phyloP scores from a whole-genome alignment of 1,140 invertebrate species.

The Stenopsyche tienmushanensis region DNA sequence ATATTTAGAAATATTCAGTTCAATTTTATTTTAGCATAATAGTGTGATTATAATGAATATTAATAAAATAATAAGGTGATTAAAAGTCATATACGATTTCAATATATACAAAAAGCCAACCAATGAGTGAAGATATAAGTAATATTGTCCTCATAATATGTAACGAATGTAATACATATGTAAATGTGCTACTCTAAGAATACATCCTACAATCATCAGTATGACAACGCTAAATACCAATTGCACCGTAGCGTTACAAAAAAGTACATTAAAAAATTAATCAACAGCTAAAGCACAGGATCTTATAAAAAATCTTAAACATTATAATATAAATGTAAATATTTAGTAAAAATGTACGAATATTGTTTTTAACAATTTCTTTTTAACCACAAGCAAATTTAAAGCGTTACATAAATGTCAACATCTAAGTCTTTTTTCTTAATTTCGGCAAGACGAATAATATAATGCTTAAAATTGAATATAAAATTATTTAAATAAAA shows the following conservation, averaged over 20 bases:
- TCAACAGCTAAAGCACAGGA: background rate
- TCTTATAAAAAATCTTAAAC: background rate
- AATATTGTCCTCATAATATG: background rate
- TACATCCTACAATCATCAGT: no score
- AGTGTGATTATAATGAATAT: constrained; percentile 22
- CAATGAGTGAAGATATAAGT: constrained; percentile 5
- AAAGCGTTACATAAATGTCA: background rate
- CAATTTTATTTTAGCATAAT: constrained; percentile 38
- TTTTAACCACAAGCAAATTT: background rate
- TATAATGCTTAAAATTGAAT: background rate
- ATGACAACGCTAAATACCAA: background rate
- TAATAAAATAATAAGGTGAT: constrained; percentile 15
- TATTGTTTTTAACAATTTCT: background rate
- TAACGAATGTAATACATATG: background rate
- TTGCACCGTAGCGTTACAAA: background rate
- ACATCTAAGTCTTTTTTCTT: background rate
- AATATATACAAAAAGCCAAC: constrained; percentile 14
- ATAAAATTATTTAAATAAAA: background rate
- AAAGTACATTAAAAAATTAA: background rate
- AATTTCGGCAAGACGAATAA: background rate
- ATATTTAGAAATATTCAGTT: constrained; percentile 42
- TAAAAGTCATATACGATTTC: constrained; percentile 2
- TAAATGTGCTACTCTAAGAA: background rate
- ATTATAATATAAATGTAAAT: background rate
- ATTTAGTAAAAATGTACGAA: background rate